Conservation (phyloP, 1,140 invertebrate genomes). For the Brachionus koreanus region DNA sequence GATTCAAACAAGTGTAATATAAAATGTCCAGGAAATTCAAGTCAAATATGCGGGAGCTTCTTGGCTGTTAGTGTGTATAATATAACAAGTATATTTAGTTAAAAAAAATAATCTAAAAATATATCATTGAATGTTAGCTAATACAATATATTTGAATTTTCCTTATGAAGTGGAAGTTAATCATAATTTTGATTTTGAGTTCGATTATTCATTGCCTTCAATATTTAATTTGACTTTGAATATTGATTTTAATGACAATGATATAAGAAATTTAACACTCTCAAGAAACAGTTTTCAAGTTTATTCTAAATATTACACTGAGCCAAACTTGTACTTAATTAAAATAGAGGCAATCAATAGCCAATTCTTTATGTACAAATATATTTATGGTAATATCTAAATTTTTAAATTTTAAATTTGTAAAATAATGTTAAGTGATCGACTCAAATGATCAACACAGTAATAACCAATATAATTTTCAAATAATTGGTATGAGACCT, state of each 20-base stretch:
- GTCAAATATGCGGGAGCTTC: background rate
- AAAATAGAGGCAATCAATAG: background rate
- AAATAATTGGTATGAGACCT: too few species aligned
- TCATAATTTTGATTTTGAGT: background rate
- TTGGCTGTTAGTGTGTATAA: background rate
- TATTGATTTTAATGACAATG: background rate
- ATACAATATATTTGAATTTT: background rate
- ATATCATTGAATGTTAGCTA: background rate
- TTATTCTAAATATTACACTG: background rate
- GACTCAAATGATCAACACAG: too few species aligned
- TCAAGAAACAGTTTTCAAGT: background rate
- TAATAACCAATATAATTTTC: too few species aligned
- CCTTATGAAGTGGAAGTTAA: background rate
- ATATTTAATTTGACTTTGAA: background rate
- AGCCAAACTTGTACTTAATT: background rate
- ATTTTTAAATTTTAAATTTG: background rate
- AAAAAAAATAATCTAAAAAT: background rate
- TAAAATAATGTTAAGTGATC: too few species aligned
- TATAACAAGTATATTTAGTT: background rate
- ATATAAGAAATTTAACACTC: background rate
- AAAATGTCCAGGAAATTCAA: background rate
- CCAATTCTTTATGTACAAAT: background rate
- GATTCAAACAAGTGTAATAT: background rate
- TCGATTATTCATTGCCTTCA: background rate
- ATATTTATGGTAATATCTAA: background rate